A percentile compares a stretch with the other conserved stretches of the same genome.
These are phyloP conservation scores for Tetranychus piercei DNA, from an alignment of 2,888 invertebrate genomes.

Conservation along the genomic window DNA sequence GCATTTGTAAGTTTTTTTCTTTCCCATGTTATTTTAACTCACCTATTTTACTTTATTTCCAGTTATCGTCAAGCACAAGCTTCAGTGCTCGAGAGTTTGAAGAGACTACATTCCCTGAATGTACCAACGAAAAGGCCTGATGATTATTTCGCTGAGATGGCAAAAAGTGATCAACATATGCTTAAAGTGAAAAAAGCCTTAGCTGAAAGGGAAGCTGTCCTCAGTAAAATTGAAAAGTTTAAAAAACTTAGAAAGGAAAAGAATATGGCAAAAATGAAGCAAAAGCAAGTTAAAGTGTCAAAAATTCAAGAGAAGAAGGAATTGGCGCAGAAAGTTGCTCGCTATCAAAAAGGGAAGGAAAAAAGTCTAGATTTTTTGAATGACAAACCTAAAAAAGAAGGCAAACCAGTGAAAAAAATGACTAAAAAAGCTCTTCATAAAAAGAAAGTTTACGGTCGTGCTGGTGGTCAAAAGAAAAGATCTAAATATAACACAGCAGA, in stretches of 20 bases:
- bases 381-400: constrained; percentile 32
- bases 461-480: constrained; percentile 78
- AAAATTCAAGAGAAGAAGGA: constrained; percentile 76
- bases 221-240: constrained; percentile 72
- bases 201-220: constrained; percentile 60
- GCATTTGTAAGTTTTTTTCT: constrained; percentile 37
- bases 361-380: constrained; percentile 62
- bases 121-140: constrained; percentile 64
- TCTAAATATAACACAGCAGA: constrained; percentile 66
- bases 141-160: constrained; percentile 98
- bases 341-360: constrained; percentile 61
- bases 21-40: neutral
- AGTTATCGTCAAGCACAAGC: constrained; percentile 44
- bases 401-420: constrained; percentile 61
- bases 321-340: constrained; percentile 76
- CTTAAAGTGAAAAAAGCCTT: constrained; percentile 65
- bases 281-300: constrained; percentile 61
- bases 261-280: constrained; percentile 76
- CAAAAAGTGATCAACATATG: constrained; percentile 91
- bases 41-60: constrained; percentile 14
- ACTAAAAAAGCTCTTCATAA: constrained; percentile 40
- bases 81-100: constrained; percentile 60
- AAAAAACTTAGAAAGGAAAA: constrained; percentile 70
- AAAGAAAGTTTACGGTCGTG: constrained; percentile 70
- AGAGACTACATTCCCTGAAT: constrained; percentile 51